phyloP scores from a whole-genome alignment of 2,113 vertebrate genomes.

The Chloroceryle aenea region DNA sequence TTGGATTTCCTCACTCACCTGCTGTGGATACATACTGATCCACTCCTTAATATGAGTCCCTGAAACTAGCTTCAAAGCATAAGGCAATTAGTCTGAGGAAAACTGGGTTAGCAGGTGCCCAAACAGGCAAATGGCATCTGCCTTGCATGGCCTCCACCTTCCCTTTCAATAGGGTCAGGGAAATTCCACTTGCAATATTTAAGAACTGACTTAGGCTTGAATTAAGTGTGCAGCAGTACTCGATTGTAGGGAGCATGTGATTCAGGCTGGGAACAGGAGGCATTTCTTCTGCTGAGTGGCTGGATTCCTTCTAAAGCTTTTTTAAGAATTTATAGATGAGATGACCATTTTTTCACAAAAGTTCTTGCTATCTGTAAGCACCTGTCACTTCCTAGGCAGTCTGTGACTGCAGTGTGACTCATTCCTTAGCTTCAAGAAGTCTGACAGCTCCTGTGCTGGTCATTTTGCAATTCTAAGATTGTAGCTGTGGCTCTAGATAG shows the following conservation, averaged over 20 bases:
- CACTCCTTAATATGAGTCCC: not conserved
- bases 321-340: not conserved
- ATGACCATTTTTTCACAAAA: not conserved
- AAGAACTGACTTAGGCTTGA: not conserved
- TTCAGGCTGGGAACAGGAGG: not conserved
- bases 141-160: not conserved
- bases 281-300: not conserved
- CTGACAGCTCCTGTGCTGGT: not conserved
- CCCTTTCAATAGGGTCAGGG: not conserved
- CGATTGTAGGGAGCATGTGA: not conserved
- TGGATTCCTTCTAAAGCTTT: not conserved
- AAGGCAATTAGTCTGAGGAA: not conserved
- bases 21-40: not conserved
- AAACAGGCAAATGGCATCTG: not conserved
- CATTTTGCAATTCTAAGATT: not conserved
- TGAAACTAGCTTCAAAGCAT: constrained; percentile 9
- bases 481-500: not conserved
- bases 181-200: not conserved
- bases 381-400: not conserved
- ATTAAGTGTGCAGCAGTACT: not conserved
- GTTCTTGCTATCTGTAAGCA: not conserved
- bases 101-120: not conserved
- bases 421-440: not conserved
- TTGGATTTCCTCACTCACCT: not conserved
- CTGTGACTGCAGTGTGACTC: not conserved